phyloP scores from a whole-genome alignment of 2,888 invertebrate species.

The Graphium colonna region DNA sequence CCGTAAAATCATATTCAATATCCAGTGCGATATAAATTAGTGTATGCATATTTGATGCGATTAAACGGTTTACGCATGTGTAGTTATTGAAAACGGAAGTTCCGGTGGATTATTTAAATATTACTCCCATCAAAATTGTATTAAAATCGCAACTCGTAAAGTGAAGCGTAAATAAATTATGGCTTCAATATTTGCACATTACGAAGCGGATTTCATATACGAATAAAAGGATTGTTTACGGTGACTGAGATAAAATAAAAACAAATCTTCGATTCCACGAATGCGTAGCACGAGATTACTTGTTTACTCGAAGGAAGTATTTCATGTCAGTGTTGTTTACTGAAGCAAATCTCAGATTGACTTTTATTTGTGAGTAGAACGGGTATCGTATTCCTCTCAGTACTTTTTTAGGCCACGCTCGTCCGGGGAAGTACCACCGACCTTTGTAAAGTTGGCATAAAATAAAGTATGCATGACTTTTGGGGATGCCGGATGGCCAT shows the following conservation, averaged over 20 bases:
- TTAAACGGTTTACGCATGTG: neutral
- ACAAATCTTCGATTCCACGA: neutral
- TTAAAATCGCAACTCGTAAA: neutral
- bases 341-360: conserved; percentile 1
- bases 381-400: neutral
- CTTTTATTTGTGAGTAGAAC: conserved; percentile 6
- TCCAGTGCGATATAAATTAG: neutral
- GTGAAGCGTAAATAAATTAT: neutral
- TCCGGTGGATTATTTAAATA: neutral
- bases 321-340: conserved; percentile 5
- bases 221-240: neutral
- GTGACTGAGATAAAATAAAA: neutral
- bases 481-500: too few species aligned
- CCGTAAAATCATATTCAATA: neutral
- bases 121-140: neutral
- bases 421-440: too few species aligned
- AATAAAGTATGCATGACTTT: too few species aligned
- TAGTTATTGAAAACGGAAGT: neutral
- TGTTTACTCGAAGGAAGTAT: neutral
- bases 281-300: neutral
- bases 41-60: neutral
- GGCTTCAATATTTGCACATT: neutral
- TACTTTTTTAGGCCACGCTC: too few species aligned
- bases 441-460: too few species aligned
- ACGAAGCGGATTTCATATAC: too few species aligned